These are phyloP conservation scores for Quadroppia sp. DNA, from an alignment of 2,888 invertebrate genomes.

Conservation along the genomic window DNA sequence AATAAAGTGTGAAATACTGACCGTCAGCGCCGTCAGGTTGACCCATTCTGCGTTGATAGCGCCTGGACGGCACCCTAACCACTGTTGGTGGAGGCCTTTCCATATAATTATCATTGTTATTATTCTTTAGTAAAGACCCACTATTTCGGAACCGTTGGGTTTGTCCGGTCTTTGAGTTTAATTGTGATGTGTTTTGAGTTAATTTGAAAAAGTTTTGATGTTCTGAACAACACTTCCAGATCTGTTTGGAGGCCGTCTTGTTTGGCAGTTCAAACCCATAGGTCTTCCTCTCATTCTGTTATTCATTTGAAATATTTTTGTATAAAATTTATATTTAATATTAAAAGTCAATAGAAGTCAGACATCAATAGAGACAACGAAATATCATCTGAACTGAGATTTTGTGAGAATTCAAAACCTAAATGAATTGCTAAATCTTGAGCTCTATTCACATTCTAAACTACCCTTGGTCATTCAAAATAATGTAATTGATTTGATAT, in stretches of 20 bases:
- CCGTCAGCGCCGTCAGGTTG: conserved; percentile 49
- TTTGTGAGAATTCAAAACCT: too few species aligned
- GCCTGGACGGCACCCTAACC: conserved; percentile 70
- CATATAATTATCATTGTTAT: neutral
- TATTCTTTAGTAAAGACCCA: neutral
- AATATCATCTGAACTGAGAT: too few species aligned
- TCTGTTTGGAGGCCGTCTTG: conserved; percentile 84
- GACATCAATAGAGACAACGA: too few species aligned
- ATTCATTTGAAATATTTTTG: neutral
- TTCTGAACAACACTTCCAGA: conserved; percentile 94
- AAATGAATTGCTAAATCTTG: too few species aligned
- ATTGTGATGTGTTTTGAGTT: conserved; percentile 35
- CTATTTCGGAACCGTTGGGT: conserved; percentile 50
- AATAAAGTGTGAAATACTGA: conserved; percentile 17
- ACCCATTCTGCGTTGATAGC: conserved; percentile 58
- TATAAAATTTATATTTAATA: too few species aligned
- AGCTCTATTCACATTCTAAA: too few species aligned
- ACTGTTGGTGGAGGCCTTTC: conserved; percentile 65
- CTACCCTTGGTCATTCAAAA: too few species aligned
- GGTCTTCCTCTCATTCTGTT: conserved; percentile 88
- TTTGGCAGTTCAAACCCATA: conserved; percentile 92
- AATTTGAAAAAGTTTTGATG: conserved; percentile 69
- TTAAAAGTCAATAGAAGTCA: too few species aligned
- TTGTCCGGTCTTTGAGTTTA: conserved; percentile 7
- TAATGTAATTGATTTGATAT: neutral